Evolutionary conservation across 2,113 vertebrate genomes (phyloP).

Genomic region (Pseudonaja textilis): DNA sequence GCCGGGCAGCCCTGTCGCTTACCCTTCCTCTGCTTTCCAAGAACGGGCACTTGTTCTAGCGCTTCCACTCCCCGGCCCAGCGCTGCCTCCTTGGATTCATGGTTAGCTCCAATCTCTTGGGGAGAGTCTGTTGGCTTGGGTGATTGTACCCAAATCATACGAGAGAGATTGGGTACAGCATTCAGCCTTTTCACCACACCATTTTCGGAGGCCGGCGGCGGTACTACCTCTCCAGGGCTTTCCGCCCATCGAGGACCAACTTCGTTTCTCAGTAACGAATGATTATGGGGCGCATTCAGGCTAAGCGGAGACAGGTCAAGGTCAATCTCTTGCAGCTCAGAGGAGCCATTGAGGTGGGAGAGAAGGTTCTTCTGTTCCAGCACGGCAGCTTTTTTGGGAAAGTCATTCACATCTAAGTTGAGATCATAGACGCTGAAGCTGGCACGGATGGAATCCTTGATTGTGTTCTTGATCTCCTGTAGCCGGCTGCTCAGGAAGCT

Average conservation of each 20-base stretch:
- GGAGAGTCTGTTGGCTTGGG: constrained; percentile 75
- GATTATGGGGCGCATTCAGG: constrained; percentile 83
- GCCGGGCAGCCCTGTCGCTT: constrained; percentile 81
- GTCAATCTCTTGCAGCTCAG: constrained; percentile 91
- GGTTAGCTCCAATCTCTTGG: constrained; percentile 51
- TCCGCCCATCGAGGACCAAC: constrained; percentile 67
- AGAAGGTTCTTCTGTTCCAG: constrained; percentile 87
- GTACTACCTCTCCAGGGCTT: constrained; percentile 60
- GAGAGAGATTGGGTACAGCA: constrained; percentile 86
- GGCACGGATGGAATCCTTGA: constrained; percentile 95
- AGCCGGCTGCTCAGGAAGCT: constrained; percentile 95
- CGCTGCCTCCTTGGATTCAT: constrained; percentile 48
- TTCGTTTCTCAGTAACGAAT: constrained; percentile 69
- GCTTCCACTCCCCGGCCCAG: constrained; percentile 68
- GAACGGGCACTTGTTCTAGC: background rate
- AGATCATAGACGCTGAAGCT: constrained; percentile 95
- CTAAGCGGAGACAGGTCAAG: constrained; percentile 92
- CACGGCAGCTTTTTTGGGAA: constrained; percentile 89
- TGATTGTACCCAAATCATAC: constrained; percentile 89
- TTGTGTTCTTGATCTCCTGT: constrained; percentile 96
- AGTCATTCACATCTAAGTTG: constrained; percentile 91
- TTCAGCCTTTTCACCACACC: constrained; percentile 85
- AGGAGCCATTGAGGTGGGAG: constrained; percentile 87
- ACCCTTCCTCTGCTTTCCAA: constrained; percentile 82
- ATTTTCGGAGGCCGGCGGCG: constrained; percentile 57